Base-by-base conservation (phyloP, 2,113 vertebrate genomes). In the Carassius carassius region DNA sequence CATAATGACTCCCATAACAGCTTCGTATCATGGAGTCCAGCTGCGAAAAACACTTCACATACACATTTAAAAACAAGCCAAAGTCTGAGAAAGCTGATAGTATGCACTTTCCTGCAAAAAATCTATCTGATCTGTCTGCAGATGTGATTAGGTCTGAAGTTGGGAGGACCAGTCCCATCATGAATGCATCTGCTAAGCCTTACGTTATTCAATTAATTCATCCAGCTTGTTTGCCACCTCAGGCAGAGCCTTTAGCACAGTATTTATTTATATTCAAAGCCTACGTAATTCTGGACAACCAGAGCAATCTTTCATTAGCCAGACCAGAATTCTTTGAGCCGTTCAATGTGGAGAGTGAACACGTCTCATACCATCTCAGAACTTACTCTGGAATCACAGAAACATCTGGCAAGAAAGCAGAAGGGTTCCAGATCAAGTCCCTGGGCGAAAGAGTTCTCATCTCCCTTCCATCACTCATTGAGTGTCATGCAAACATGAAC, bases 241-340 rank as follows among this genome's bases (percentile, higher is more conserved):
- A 86, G 44, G n/a, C 60, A 86, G 49, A 54, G 49, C 14, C 49
- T 54, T 54, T 54, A 14, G 14, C 49, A 54, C 49, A 54, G 49
- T 54, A 54, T 54, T 54, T 54, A 44, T 29, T 29, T 29, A 29
- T 29, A 29, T 29, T 44, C 9, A 44, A 44, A 3, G 44, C 44
- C 44, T 44, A 44, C 44, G 1, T 44, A 44, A 37, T 37, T 37
- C 5, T 37, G 37, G 47, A 37, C 5, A 5, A 37, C 37, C 37
- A 7, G 37, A 37, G 37, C 37, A 37, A 37, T 37, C 37, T 5
- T 37, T 37, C 37, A 37, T 41, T 41, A 41, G 41, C 41, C 8
- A 41, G 41, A 41, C 7, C 41, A 9, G 41, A 41, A 41, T 41
- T 41, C 1, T 41, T 41, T 9, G 8, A 41, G 41, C 41, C 1